Conservation (phyloP, 2,797 vertebrate species). For the Sciurus carolinensis region DNA sequence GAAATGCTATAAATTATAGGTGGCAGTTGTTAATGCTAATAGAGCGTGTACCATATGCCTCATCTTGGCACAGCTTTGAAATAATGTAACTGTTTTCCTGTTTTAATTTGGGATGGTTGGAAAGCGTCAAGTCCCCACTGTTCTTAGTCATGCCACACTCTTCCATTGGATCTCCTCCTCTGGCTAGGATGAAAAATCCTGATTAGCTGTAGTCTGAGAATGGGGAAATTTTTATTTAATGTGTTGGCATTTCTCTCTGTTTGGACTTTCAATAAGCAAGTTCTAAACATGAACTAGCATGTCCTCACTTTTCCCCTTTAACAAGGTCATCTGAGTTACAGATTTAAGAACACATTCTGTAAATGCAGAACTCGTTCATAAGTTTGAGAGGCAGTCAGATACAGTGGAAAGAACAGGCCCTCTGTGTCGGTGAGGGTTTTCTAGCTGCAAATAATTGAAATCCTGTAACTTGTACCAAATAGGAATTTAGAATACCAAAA, state of each 20-base stretch:
- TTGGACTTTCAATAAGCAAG: constrained; percentile 41
- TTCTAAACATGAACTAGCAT: constrained; percentile 52
- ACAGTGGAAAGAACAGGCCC: background rate
- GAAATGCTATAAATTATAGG: constrained; percentile 64
- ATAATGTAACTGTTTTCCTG: constrained; percentile 4
- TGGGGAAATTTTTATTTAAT: constrained; percentile 46
- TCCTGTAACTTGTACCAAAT: background rate
- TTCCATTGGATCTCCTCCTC: background rate
- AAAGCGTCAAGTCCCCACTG: background rate
- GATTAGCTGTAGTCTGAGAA: constrained; percentile 1
- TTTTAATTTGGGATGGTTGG: constrained; percentile 51
- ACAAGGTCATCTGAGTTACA: background rate
- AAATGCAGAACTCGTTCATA: constrained; percentile 46
- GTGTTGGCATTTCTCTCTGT: constrained; percentile 54
- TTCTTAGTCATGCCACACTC: background rate
- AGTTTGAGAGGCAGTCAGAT: background rate
- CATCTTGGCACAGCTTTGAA: constrained; percentile 51
- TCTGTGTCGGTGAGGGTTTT: constrained; percentile 46
- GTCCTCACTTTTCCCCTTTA: background rate
- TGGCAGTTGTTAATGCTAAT: constrained; percentile 44
- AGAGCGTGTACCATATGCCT: constrained; percentile 31
- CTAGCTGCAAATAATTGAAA: constrained; percentile 21
- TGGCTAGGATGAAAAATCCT: constrained; percentile 42
- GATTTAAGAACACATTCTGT: background rate
- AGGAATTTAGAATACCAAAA: background rate